Evolutionary conservation across 2,888 invertebrate genomes (phyloP).

Genomic region (Morpho deidamia): DNA sequence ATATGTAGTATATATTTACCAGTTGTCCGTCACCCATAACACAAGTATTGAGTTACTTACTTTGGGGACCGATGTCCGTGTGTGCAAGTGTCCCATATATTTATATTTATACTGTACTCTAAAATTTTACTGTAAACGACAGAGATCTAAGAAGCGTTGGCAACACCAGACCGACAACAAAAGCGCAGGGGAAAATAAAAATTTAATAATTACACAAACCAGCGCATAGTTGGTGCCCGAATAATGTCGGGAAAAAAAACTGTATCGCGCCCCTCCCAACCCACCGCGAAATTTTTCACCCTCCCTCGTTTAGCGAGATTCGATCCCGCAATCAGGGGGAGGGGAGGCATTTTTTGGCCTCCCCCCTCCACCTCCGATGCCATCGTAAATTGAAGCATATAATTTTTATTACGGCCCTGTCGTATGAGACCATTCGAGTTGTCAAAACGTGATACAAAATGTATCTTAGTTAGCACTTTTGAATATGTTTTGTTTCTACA

Average conservation of each 20-base stretch:
- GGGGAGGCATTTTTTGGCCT: constrained; percentile 60
- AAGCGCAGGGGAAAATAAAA: constrained; percentile 41
- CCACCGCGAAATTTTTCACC: constrained; percentile 58
- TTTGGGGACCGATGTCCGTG: no score
- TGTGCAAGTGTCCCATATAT: no score
- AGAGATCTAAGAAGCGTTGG: constrained; percentile 7
- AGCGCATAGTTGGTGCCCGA: constrained; percentile 66
- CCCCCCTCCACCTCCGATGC: constrained; percentile 42
- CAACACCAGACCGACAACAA: constrained; percentile 20
- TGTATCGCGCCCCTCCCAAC: constrained; percentile 55
- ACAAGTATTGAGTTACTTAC: no score
- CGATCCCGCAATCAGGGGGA: constrained; percentile 74
- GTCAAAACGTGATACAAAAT: constrained; percentile 33
- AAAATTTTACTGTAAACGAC: no score
- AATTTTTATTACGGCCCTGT: constrained; percentile 76
- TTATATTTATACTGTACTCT: no score
- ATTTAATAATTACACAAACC: constrained; percentile 68
- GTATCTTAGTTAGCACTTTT: constrained; percentile 20
- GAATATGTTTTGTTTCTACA: neutral
- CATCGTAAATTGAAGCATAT: constrained; percentile 78
- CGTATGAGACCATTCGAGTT: constrained; percentile 55
- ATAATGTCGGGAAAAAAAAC: constrained; percentile 63
- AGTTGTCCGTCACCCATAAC: no score
- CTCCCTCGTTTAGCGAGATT: constrained; percentile 68
- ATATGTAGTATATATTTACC: no score